phyloP scores from a whole-genome alignment of 2,888 invertebrate genomes.

The Hydraecia micacea region DNA sequence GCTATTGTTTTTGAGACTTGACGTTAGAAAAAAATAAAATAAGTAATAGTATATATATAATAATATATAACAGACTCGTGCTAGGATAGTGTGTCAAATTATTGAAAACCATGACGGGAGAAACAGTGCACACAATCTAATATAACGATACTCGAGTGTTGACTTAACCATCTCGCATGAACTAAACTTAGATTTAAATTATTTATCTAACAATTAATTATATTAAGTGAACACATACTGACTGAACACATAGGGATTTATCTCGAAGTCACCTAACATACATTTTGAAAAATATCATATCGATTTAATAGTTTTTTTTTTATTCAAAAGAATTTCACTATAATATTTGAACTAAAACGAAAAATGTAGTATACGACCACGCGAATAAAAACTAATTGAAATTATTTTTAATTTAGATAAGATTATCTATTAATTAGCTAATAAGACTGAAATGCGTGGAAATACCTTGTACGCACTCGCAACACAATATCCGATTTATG shows the following conservation, averaged over 20 bases:
- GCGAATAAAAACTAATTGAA: conserved; percentile 75
- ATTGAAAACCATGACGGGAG: conserved; percentile 74
- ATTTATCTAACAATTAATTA: conserved; percentile 72
- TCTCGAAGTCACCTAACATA: conserved; percentile 62
- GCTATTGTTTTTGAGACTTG: conserved; percentile 49
- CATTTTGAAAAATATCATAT: conserved; percentile 67
- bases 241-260: conserved; percentile 83
- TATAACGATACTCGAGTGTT: conserved; percentile 51
- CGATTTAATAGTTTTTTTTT: conserved; percentile 73
- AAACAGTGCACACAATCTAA: conserved; percentile 51
- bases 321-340: conserved; percentile 83
- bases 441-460: conserved; percentile 58
- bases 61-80: conserved; percentile 33
- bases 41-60: conserved; percentile 26
- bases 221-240: conserved; percentile 85
- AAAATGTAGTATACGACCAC: conserved; percentile 76
- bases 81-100: conserved; percentile 46
- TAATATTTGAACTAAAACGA: conserved; percentile 86
- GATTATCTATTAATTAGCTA: conserved; percentile 81
- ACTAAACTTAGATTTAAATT: conserved; percentile 69
- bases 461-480: conserved; percentile 41
- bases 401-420: conserved; percentile 74
- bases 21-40: conserved; percentile 47
- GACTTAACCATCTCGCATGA: conserved; percentile 61
- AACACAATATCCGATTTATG: conserved; percentile 37